These are phyloP conservation scores for Actinopyga echinites DNA, from an alignment of 53 echinoderm and acorn worm genomes.

Conservation along the genomic window DNA sequence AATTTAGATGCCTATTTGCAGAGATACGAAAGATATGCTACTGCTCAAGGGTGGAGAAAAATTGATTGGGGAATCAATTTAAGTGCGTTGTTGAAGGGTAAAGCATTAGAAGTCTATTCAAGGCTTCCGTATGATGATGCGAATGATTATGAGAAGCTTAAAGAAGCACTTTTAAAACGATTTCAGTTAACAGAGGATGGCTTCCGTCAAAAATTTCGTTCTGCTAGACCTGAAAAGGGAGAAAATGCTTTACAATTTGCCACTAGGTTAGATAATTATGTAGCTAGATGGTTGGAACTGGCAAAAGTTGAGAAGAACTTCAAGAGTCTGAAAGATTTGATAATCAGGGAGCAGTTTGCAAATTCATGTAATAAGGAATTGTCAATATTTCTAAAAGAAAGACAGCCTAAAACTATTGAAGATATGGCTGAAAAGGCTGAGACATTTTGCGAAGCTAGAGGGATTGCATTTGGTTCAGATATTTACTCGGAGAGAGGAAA, in stretches of 20 bases:
- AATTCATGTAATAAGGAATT: background rate
- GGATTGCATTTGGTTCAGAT: background rate
- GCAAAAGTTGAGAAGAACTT: background rate
- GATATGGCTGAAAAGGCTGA: background rate
- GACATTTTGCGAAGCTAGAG: background rate
- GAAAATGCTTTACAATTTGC: background rate
- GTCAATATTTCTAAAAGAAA: background rate
- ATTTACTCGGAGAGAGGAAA: background rate
- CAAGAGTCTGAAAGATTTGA: background rate
- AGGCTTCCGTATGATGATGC: background rate
- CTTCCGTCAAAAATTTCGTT: background rate
- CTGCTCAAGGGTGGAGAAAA: background rate
- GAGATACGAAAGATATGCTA: constrained; percentile 3
- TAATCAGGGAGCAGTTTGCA: constrained; percentile 2
- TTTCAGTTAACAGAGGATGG: background rate
- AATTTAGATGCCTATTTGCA: background rate
- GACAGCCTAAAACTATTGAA: background rate
- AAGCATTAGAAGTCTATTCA: constrained; percentile 6
- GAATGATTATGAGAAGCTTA: background rate
- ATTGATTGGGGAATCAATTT: constrained; percentile 1
- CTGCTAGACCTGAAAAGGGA: background rate
- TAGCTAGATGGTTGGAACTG: background rate
- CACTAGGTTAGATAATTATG: background rate
- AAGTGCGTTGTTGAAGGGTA: background rate
- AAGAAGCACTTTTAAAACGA: background rate